These are phyloP conservation scores for Carposina sasakii DNA, from an alignment of 1,140 invertebrate genomes.

Conservation along the genomic window DNA sequence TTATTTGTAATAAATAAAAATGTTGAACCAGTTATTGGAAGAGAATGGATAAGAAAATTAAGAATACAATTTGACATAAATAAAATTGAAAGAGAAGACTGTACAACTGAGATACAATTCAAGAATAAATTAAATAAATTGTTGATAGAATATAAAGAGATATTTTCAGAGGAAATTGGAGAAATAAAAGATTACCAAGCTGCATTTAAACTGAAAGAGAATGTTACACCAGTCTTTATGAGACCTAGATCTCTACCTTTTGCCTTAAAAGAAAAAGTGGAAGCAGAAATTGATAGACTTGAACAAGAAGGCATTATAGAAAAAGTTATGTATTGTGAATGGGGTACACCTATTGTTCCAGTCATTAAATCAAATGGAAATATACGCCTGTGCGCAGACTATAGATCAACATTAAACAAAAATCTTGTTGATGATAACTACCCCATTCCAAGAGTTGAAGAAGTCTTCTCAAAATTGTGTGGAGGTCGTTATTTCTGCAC, in stretches of 20 bases:
- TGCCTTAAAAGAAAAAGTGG: conserved; percentile 25
- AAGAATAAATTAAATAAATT: conserved; percentile 1
- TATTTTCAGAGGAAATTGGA: too few species aligned
- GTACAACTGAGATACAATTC: background rate
- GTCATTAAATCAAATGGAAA: conserved; percentile 25
- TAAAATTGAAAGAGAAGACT: background rate
- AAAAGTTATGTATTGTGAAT: conserved; percentile 23
- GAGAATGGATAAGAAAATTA: conserved; percentile 12
- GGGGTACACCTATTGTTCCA: conserved; percentile 29
- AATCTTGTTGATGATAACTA: background rate
- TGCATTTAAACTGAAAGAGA: conserved; percentile 10
- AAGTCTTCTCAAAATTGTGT: conserved; percentile 19
- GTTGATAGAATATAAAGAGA: conserved; percentile 4
- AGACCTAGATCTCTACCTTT: conserved; percentile 22
- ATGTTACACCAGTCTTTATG: conserved; percentile 18
- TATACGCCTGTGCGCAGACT: conserved; percentile 25
- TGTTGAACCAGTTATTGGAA: conserved; percentile 14
- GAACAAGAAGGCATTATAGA: conserved; percentile 23
- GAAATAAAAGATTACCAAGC: conserved; percentile 11
- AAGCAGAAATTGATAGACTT: conserved; percentile 20
- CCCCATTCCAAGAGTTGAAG: conserved; percentile 20
- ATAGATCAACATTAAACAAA: conserved; percentile 12
- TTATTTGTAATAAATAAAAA: conserved; percentile 6
- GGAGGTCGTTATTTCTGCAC: conserved; percentile 28
- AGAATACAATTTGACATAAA: conserved; percentile 10